phyloP scores from a whole-genome alignment of 2,113 vertebrate species.

The Chlorodrepanis virens region DNA sequence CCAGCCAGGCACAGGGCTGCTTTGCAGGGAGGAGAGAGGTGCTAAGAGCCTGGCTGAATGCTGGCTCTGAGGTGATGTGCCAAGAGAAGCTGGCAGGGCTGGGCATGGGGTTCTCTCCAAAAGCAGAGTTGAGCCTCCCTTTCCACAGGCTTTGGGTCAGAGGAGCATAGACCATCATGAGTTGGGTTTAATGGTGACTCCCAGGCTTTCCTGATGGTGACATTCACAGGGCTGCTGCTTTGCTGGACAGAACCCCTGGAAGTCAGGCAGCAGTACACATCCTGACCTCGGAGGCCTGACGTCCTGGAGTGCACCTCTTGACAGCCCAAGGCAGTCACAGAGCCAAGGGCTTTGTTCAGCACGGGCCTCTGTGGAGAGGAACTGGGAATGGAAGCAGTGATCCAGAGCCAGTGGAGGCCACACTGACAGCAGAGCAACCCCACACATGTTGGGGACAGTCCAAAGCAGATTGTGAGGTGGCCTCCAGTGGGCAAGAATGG shows the following conservation, averaged over 20 bases:
- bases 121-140: background rate
- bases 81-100: background rate
- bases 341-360: background rate
- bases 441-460: accelerated
- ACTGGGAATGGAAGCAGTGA: background rate
- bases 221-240: background rate
- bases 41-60: background rate
- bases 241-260: background rate
- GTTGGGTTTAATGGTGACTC: background rate
- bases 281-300: background rate
- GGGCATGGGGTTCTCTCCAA: accelerated
- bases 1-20: background rate
- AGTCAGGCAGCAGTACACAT: background rate
- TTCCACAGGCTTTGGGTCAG: background rate
- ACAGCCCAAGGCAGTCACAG: background rate
- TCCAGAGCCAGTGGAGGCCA: background rate
- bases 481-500: background rate
- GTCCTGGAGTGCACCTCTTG: background rate
- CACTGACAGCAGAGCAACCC: background rate
- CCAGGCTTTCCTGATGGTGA: background rate
- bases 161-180: background rate
- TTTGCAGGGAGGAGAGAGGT: background rate
- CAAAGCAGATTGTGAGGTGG: background rate
- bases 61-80: background rate
- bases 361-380: background rate